Evolutionary conservation across 1,140 invertebrate genomes (phyloP).

Genomic region (Macrostomum lignano): DNA sequence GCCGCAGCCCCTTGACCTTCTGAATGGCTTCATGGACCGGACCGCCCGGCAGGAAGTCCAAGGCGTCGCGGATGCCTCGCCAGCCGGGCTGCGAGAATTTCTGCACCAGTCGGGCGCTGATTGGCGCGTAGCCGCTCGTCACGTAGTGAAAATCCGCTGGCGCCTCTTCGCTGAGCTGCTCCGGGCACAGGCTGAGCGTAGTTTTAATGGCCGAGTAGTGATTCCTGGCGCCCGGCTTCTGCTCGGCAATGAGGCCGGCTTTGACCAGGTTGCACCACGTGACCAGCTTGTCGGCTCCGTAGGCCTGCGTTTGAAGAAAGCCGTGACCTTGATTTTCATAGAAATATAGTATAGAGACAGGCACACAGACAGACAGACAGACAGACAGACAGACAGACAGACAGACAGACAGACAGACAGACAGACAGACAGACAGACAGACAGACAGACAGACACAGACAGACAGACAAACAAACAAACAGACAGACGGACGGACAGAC

Average conservation of each 20-base stretch:
- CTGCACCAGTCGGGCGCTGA: conserved; percentile 60
- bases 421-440: too few relatives aligned
- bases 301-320: too few relatives aligned
- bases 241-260: conserved; percentile 44
- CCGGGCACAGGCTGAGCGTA: conserved; percentile 44
- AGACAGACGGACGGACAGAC: too few relatives aligned
- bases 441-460: too few relatives aligned
- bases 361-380: too few relatives aligned
- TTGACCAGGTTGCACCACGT: conserved; percentile 60
- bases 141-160: conserved; percentile 42
- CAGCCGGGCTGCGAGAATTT: conserved; percentile 44
- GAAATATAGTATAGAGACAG: not conserved
- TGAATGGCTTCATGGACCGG: too few relatives aligned
- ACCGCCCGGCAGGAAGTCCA: conserved; percentile 39
- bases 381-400: too few relatives aligned
- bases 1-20: too few relatives aligned
- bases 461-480: too few relatives aligned
- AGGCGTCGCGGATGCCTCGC: conserved; percentile 39
- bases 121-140: conserved; percentile 58
- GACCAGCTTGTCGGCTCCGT: conserved; percentile 55
- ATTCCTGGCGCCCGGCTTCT: conserved; percentile 26
- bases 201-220: conserved; percentile 28
- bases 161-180: conserved; percentile 48
- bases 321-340: not conserved
- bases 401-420: too few relatives aligned